Conservation (phyloP, 2,888 invertebrate species). For the Apotomis betuletana region DNA sequence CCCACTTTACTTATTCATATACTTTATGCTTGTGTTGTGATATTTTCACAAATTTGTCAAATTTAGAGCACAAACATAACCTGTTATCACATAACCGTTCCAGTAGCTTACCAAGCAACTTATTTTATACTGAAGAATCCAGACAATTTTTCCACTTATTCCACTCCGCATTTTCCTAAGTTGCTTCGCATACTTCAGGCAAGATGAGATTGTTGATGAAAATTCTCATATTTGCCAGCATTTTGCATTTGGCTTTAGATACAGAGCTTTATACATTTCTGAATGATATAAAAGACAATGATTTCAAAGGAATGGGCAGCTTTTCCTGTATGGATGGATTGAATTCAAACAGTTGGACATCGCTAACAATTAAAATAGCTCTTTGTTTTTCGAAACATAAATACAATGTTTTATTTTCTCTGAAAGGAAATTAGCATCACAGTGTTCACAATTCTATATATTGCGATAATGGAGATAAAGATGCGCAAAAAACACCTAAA, state of each 20-base stretch:
- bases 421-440: too few relatives aligned
- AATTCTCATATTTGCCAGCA: slow-evolving; percentile 28
- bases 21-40: background rate
- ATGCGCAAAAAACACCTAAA: too few relatives aligned
- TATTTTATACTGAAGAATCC: slow-evolving; percentile 30
- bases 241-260: slow-evolving; percentile 14
- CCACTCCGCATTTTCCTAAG: slow-evolving; percentile 24
- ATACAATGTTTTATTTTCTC: too few relatives aligned
- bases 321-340: background rate
- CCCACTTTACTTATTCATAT: background rate
- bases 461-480: too few relatives aligned
- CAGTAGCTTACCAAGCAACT: slow-evolving; percentile 4
- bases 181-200: slow-evolving; percentile 25
- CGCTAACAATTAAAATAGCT: too few relatives aligned
- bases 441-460: too few relatives aligned
- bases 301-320: background rate
- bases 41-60: background rate
- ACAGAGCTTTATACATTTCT: background rate
- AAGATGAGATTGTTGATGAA: slow-evolving; percentile 37
- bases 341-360: too few relatives aligned
- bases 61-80: background rate
- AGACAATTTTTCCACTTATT: slow-evolving; percentile 31
- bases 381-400: too few relatives aligned
- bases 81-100: background rate
- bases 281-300: background rate